These are phyloP conservation scores for Illadopsis cleaveri DNA, from an alignment of 2,113 vertebrate species.

Conservation along the genomic window DNA sequence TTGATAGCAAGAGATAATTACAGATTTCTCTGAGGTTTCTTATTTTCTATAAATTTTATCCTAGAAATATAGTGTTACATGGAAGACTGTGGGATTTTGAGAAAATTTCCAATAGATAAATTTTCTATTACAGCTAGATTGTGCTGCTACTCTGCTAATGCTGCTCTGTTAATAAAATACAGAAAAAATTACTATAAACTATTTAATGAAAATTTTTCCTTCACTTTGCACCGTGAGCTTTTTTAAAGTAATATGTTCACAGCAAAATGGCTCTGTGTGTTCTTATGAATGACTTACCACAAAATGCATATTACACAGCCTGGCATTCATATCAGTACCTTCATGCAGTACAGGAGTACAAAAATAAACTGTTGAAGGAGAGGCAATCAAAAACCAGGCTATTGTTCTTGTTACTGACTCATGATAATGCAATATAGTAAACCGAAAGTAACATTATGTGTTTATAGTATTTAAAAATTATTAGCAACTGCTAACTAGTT, in stretches of 20 bases:
- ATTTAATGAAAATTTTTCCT: background rate
- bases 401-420: background rate
- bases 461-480: background rate
- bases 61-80: background rate
- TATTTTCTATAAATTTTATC: background rate
- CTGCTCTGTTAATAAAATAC: background rate
- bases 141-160: background rate
- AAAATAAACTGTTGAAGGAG: background rate
- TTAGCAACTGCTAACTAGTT: rapidly evolving
- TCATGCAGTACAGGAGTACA: background rate
- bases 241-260: background rate
- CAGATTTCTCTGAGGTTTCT: background rate
- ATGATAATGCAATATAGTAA: background rate
- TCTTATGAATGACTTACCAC: background rate
- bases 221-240: background rate
- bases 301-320: background rate
- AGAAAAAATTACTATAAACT: background rate
- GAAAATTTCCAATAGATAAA: background rate
- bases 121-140: background rate
- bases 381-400: background rate
- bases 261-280: background rate
- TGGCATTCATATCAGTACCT: background rate
- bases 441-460: background rate
- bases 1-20: background rate
- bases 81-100: background rate